A percentile compares a stretch with the other conserved stretches of the same genome.
phyloP scores from a whole-genome alignment of 2,888 invertebrate genomes.

The Coelogynopora nodosa region DNA sequence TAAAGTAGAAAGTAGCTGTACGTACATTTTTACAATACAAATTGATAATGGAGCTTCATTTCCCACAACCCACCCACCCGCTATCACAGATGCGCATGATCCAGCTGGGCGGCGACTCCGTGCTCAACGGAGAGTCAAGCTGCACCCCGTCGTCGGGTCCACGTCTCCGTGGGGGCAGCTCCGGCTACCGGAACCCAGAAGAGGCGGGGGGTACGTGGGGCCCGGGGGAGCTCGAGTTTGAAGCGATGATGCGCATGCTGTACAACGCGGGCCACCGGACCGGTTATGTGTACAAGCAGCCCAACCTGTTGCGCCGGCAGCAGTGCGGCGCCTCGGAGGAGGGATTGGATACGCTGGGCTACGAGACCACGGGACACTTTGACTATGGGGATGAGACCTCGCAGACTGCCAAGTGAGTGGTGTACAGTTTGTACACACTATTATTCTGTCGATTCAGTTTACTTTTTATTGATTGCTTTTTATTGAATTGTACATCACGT shows the following conservation, averaged over 20 bases:
- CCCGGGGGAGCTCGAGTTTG: conserved; percentile 77
- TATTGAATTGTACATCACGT: too few relatives aligned
- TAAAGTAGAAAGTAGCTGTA: too few relatives aligned
- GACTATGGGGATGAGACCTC: background rate
- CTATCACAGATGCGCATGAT: background rate
- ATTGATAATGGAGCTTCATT: too few relatives aligned
- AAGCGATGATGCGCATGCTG: conserved; percentile 90
- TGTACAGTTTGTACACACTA: too few relatives aligned
- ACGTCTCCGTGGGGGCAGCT: background rate
- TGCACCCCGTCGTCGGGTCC: background rate
- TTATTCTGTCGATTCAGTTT: too few relatives aligned
- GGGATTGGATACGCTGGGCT: background rate
- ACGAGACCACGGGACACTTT: background rate
- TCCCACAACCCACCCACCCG: too few relatives aligned
- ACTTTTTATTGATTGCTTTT: too few relatives aligned
- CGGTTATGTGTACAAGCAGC: conserved; percentile 87
- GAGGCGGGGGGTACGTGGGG: conserved; percentile 2
- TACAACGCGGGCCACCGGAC: conserved; percentile 96
- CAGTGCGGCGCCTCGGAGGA: background rate
- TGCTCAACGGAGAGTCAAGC: background rate
- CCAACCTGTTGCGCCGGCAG: conserved; percentile 66
- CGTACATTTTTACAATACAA: too few relatives aligned
- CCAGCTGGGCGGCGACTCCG: background rate
- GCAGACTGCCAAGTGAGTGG: background rate
- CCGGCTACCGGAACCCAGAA: background rate